Conservation (phyloP, 2,113 vertebrate genomes). For the Pseudopipra pipra region DNA sequence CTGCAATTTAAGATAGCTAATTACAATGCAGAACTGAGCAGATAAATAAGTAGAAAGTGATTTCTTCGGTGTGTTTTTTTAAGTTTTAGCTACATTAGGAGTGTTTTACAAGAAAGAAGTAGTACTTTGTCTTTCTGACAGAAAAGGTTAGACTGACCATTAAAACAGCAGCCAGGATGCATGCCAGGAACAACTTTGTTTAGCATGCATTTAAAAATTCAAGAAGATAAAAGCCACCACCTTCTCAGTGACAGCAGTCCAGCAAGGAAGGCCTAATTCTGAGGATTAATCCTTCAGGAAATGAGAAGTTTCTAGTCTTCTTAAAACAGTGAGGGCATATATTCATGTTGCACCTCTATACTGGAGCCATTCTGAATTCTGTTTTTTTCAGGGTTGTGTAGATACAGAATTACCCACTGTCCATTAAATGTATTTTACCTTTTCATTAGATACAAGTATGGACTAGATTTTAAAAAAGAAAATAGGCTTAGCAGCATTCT, state of each 20-base stretch:
- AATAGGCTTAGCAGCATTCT: background rate
- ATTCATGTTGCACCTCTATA: background rate
- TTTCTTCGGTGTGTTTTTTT: background rate
- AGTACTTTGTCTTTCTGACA: conserved; percentile 48
- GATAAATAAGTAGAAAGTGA: conserved; percentile 2
- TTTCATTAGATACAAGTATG: background rate
- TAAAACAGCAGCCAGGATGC: background rate
- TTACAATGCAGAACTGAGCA: background rate
- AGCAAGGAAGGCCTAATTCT: background rate
- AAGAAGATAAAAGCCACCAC: background rate
- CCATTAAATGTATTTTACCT: background rate
- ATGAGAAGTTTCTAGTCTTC: background rate
- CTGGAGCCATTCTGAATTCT: background rate
- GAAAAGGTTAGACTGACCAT: conserved; percentile 30
- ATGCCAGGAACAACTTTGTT: background rate
- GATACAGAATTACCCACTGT: background rate
- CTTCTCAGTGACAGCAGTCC: background rate
- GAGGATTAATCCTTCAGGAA: background rate
- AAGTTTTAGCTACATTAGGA: background rate
- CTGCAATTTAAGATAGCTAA: background rate
- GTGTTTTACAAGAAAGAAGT: background rate
- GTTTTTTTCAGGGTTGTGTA: background rate
- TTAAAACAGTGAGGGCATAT: background rate
- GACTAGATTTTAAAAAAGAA: background rate
- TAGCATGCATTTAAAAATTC: background rate